phyloP scores from a whole-genome alignment of 2,797 vertebrate species.

The Sparus aurata region DNA sequence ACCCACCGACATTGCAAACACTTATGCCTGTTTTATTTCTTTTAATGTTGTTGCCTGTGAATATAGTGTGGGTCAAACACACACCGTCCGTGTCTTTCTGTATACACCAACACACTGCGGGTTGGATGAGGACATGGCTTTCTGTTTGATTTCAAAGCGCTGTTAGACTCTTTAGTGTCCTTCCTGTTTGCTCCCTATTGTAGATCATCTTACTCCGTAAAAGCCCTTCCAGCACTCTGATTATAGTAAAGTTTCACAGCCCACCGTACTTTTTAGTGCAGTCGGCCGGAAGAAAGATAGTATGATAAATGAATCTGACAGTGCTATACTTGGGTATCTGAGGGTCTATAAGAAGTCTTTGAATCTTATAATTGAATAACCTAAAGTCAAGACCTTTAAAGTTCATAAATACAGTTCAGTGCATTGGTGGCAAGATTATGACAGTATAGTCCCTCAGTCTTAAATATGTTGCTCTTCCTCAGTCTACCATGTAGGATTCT shows the following conservation, averaged over 20 bases:
- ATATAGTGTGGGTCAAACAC: neutral
- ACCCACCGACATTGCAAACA: conserved; percentile 7
- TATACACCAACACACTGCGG: conserved; percentile 5
- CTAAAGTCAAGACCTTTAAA: conserved; percentile 19
- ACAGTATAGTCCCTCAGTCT: conserved; percentile 4
- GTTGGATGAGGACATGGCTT: conserved; percentile 39
- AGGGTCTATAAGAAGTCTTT: conserved; percentile 14
- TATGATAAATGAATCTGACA: conserved; percentile 29
- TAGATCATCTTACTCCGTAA: conserved; percentile 34
- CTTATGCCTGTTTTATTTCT: conserved; percentile 11
- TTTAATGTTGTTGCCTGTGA: conserved; percentile 6
- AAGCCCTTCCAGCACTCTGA: conserved; percentile 30
- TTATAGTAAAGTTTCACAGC: conserved; percentile 24
- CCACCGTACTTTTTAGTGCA: conserved; percentile 22
- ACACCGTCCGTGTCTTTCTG: neutral
- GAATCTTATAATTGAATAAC: conserved; percentile 39
- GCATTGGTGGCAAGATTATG: conserved; percentile 1
- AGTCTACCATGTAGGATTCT: neutral
- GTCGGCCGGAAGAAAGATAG: conserved; percentile 21
- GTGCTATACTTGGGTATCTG: conserved; percentile 11
- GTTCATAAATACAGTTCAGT: conserved; percentile 32
- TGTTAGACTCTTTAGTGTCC: conserved; percentile 34
- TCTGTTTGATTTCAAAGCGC: conserved; percentile 47
- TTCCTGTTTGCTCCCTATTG: conserved; percentile 30
- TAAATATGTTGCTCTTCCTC: conserved; percentile 20